Base-by-base conservation (phyloP, 2,797 vertebrate species). In the Caiman crocodilus region DNA sequence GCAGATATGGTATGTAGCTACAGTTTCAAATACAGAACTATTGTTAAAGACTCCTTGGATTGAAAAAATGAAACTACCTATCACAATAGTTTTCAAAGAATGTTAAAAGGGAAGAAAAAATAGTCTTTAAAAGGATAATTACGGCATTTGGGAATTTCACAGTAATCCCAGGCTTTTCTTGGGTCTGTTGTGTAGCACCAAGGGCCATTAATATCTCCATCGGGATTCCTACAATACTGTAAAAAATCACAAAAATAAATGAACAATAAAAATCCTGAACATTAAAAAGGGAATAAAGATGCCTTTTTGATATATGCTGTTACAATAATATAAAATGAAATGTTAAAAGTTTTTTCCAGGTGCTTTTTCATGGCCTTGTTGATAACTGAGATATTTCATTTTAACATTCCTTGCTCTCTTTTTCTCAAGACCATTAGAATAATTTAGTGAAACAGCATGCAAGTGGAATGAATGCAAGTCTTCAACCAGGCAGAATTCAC, bases 221-320 rank as follows among this genome's bases (percentile, higher is more conserved):
- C 99, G 20, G 99, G 99, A 95, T 99, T 99, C 77, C 99, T 98
- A 98, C 99, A 99, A 92, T 98, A 98, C 99, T 99, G 94, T 60
- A 88, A 93, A 12, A 88, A 79, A 17, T 50, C 50, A 82, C 16
- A 82, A 60, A 28, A 35, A 84, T 0, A 1, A 14, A 18, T 11
- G 57, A 63, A 87, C 57, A 32, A 60, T 35, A 56, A 85, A 82
- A 15, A 71, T 7, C 11, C 1, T 28, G 80, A 12, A 14, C 75
- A 57, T 92, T 78, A 87, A 84, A 4, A 35, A 90, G 20, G 10
- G 10, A 61, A 65, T 9, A 59, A 77, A 87, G 83, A 58, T 13
- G 3, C 12, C 12, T 84, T 58, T n/a, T 0, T 3, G 35, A 32
- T 30, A 9, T 42, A 42, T 16, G 5, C 23, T 81, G n/a, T 90